Evolutionary conservation across 2,888 invertebrate species (phyloP).

Genomic region (Ennomos erosarius): DNA sequence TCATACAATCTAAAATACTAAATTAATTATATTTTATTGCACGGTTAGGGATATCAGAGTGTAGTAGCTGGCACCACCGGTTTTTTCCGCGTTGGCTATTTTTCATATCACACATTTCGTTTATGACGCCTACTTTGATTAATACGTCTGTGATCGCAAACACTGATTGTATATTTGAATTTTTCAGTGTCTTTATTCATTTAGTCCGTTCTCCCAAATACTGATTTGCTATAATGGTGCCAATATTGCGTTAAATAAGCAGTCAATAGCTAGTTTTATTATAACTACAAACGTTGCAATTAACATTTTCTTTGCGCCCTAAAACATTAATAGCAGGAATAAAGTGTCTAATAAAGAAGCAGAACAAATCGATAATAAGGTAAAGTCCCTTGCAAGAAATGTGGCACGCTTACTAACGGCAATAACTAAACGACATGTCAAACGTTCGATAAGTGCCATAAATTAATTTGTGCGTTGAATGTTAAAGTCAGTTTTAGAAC

Average conservation of each 20-base stretch:
- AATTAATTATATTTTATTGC: no score
- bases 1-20: no score
- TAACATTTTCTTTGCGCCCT: conserved; percentile 10
- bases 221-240: no score
- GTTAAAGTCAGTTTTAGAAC: no score
- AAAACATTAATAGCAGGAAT: conserved; percentile 7
- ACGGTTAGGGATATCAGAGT: no score
- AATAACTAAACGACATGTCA: no score
- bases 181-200: conserved; percentile 6
- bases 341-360: conserved; percentile 16
- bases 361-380: conserved; percentile 19
- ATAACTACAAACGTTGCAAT: neutral
- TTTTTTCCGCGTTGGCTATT: conserved; percentile 51
- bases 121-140: conserved; percentile 72
- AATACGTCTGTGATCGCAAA: conserved; percentile 65
- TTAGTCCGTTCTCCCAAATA: no score
- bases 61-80: conserved; percentile 19
- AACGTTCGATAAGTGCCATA: no score
- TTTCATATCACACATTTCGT: conserved; percentile 74
- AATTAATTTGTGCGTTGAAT: no score
- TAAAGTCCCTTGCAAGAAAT: conserved; percentile 1
- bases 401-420: neutral
- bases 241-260: no score
- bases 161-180: conserved; percentile 34
- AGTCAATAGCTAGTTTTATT: no score